Evolutionary conservation across 2,797 vertebrate genomes (phyloP), one percentile per base, ranked within the genome.

Genomic region (Poeciliopsis presidionis): DNA sequence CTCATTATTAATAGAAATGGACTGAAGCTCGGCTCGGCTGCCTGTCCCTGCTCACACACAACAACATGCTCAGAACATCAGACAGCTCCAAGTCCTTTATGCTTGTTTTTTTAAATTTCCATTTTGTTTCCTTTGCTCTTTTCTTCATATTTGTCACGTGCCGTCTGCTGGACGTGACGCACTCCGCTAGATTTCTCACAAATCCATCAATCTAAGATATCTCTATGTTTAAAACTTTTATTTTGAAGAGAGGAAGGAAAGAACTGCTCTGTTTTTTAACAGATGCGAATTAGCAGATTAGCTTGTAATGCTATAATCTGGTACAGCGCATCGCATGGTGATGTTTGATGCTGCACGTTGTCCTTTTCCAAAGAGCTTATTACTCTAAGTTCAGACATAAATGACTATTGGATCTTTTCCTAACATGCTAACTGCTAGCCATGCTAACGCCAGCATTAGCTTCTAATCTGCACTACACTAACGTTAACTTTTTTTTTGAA

Each of bases 1-100:
- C 89, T 79, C 85, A 88, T 90, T 95, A 95, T 94, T 95, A 94
- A 93, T 94, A 95, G 93, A 92, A 88, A 90, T 75, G 82, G 89
- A 91, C 85, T 71, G 89, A 92, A 88, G 91, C 91, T 74, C 89
- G 45, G 81, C 89, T 90, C 71, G 76, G 87, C 85, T 89, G 82
- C 61, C 81, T 49, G 82, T 87, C 79, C 83, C 84, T 63, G 76
- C 85, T 90, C 88, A 89, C 87, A 91, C 81, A 87, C 82, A 78
- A 77, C 88, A 86, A 77, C 57, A 77, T 84, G 71, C 76, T 85
- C 86, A 88, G 89, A 74, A 90, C 81, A 89, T 59, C 78, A 36
- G 80, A 76, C 75, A 84, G 67, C 77, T 86, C 83, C 82, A 57
- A 75, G 67, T 80, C 75, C 72, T 72, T 83, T 65, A 49, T 70